Percentiles rank a stretch among this genome's conserved stretches.
Conservation (phyloP, 2,888 invertebrate genomes). For the Parapristionchus giblindavisi region DNA sequence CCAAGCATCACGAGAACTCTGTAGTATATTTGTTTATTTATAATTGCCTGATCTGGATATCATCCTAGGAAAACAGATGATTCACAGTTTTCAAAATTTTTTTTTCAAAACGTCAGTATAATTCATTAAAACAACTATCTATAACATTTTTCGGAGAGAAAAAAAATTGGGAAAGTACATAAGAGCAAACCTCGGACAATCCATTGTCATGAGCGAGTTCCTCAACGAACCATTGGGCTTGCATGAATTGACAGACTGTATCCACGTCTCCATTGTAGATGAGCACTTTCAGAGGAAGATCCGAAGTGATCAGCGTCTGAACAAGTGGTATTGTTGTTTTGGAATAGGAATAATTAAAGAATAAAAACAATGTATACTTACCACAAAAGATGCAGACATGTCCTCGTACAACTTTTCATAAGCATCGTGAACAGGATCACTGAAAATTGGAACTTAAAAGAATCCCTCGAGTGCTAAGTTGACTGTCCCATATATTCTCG, state of each 20-base stretch:
- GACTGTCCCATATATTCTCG: neutral
- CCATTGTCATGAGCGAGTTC: constrained; percentile 16
- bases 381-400: constrained; percentile 54
- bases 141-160: neutral
- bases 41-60: neutral
- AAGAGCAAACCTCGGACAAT: constrained; percentile 7
- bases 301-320: constrained; percentile 21
- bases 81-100: neutral
- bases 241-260: constrained; percentile 59
- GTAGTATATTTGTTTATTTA: neutral
- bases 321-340: neutral
- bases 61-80: neutral
- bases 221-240: constrained; percentile 46
- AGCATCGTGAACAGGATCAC: constrained; percentile 37
- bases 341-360: neutral
- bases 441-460: neutral
- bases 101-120: neutral
- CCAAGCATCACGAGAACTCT: constrained; percentile 5
- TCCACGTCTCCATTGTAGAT: constrained; percentile 66
- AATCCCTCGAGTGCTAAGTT: too few species aligned
- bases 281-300: constrained; percentile 42
- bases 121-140: neutral
- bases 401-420: constrained; percentile 55
- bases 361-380: constrained; percentile 37
- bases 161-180: neutral